phyloP scores from a whole-genome alignment of 2,797 vertebrate genomes.

The Arremon brunneinucha region DNA sequence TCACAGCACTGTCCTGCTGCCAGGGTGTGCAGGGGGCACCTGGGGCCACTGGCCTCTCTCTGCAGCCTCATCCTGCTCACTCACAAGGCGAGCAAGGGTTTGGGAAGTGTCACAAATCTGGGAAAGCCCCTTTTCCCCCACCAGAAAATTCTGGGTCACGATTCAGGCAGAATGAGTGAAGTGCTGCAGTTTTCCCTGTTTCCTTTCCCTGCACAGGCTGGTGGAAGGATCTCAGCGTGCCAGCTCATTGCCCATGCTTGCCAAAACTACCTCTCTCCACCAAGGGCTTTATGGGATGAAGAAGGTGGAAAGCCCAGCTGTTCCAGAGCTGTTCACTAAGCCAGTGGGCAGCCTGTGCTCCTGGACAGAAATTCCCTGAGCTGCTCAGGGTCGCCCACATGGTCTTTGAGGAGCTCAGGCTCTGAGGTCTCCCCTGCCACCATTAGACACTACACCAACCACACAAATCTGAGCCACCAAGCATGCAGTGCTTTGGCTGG shows the following conservation, averaged over 20 bases:
- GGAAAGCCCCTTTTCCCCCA: neutral
- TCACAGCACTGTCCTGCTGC: neutral
- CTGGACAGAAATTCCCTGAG: neutral
- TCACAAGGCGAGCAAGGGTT: fast-evolving
- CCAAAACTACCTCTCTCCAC: neutral
- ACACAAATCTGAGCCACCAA: neutral
- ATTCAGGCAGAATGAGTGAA: neutral
- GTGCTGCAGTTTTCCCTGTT: neutral
- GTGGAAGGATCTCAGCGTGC: neutral
- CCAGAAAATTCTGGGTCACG: fast-evolving
- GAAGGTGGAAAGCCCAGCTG: neutral
- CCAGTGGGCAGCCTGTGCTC: neutral
- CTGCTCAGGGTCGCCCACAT: neutral
- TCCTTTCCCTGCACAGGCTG: neutral
- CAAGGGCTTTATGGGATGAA: neutral
- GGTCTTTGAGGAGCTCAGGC: neutral
- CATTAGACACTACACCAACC: neutral
- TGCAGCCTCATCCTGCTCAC: neutral
- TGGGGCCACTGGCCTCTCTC: neutral
- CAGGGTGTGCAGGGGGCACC: fast-evolving
- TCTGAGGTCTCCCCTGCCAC: neutral
- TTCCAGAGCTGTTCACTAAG: neutral
- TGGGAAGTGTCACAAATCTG: neutral
- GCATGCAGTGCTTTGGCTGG: neutral
- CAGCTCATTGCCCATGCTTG: neutral